A percentile compares a stretch with the other conserved stretches of the same genome.
phyloP scores from a whole-genome alignment of 2,113 vertebrate genomes.

The Nothobranchius kuhntae region DNA sequence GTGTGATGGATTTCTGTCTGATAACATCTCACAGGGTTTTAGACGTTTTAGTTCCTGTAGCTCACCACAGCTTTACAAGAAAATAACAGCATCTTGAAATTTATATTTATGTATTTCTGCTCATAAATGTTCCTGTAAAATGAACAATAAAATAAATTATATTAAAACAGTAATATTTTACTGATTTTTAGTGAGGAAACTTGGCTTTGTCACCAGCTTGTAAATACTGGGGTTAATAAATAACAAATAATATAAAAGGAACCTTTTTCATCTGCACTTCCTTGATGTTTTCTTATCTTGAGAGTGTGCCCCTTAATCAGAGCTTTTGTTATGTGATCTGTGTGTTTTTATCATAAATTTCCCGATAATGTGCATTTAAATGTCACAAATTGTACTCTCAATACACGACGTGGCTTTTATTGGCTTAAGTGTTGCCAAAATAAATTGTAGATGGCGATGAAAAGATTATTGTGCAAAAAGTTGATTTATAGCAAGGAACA shows the following conservation, averaged over 20 bases:
- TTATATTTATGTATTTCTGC: conserved; percentile 7
- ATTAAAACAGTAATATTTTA: conserved; percentile 1
- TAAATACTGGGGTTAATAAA: conserved; percentile 8
- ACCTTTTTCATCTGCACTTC: background rate
- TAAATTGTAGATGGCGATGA: background rate
- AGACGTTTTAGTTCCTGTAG: conserved; percentile 50
- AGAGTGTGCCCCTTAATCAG: background rate
- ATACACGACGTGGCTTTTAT: background rate
- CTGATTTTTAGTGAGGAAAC: background rate
- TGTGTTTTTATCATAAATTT: background rate
- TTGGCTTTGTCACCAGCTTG: background rate
- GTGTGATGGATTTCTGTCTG: conserved; percentile 72
- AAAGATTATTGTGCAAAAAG: background rate
- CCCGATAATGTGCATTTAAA: conserved; percentile 2
- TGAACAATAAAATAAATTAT: conserved; percentile 7
- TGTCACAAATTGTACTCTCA: background rate
- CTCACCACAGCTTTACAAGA: conserved; percentile 52
- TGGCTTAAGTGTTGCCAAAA: background rate
- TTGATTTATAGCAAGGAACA: background rate
- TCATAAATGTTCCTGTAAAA: conserved; percentile 17
- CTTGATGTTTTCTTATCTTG: background rate
- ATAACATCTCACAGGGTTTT: conserved; percentile 71
- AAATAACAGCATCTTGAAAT: conserved; percentile 12
- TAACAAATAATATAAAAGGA: background rate
- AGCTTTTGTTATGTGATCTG: background rate